Evolutionary conservation across 2,797 vertebrate species (phyloP).

Genomic region (Salarias fasciatus): DNA sequence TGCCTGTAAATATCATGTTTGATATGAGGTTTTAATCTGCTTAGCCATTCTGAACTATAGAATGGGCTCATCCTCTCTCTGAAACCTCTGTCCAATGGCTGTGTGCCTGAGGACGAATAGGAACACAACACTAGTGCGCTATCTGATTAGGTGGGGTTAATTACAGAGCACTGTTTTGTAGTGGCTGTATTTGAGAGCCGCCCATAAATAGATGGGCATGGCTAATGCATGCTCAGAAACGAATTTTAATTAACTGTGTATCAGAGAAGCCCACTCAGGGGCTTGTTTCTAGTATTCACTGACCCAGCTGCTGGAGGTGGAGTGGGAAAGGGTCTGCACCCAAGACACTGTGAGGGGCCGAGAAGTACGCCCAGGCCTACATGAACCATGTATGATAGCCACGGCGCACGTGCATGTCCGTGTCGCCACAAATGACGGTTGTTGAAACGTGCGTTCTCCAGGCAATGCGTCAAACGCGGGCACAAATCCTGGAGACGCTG

Average conservation of each 20-base stretch:
- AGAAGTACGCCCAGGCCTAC: slow-evolving; percentile 41
- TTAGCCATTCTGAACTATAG: slow-evolving; percentile 87
- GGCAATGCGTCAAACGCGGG: slow-evolving; percentile 12
- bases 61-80: slow-evolving; percentile 83
- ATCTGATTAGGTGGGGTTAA: slow-evolving; percentile 89
- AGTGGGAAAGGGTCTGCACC: slow-evolving; percentile 62
- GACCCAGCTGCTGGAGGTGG: slow-evolving; percentile 67
- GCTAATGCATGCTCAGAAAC: slow-evolving; percentile 85
- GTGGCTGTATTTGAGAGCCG: slow-evolving; percentile 83
- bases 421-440: slow-evolving; percentile 31
- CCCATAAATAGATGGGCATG: slow-evolving; percentile 85
- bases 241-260: slow-evolving; percentile 86
- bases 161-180: slow-evolving; percentile 87
- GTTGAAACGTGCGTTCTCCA: slow-evolving; percentile 15
- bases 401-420: slow-evolving; percentile 17
- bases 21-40: slow-evolving; percentile 87
- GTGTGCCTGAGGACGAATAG: slow-evolving; percentile 83
- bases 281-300: slow-evolving; percentile 74
- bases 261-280: slow-evolving; percentile 75
- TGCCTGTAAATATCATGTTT: slow-evolving; percentile 85
- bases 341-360: slow-evolving; percentile 54
- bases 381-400: slow-evolving; percentile 50
- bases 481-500: slow-evolving; percentile 5
- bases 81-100: slow-evolving; percentile 81
- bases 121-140: slow-evolving; percentile 81